phyloP scores from a whole-genome alignment of 2,888 invertebrate species.

The Dione vanillae region DNA sequence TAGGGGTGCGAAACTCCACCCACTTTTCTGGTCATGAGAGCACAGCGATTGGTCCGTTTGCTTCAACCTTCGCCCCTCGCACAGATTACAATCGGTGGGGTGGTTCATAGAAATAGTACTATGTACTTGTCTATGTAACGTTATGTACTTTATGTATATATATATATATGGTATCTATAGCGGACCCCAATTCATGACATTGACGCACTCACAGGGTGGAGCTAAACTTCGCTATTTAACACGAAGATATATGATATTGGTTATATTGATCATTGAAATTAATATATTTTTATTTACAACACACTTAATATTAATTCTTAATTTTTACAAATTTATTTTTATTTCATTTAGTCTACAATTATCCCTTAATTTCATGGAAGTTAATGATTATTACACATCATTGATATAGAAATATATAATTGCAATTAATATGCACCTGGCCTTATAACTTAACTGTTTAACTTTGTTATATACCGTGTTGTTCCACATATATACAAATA shows the following conservation, averaged over 20 bases:
- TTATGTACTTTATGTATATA: conserved; percentile 67
- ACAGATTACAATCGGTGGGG: conserved; percentile 84
- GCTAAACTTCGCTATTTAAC: background rate
- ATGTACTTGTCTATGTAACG: conserved; percentile 73
- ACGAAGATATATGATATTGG: background rate
- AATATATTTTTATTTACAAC: no score
- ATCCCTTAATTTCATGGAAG: no score
- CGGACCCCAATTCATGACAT: conserved; percentile 75
- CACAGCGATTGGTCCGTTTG: conserved; percentile 81
- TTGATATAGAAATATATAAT: no score
- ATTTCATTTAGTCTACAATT: no score
- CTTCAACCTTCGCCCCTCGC: conserved; percentile 78
- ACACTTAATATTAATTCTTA: no score
- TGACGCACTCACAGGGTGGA: conserved; percentile 56
- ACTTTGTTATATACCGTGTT: no score
- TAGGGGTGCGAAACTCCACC: conserved; percentile 85
- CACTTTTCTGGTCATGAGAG: conserved; percentile 83
- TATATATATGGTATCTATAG: conserved; percentile 63
- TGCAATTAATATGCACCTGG: no score
- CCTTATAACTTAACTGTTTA: no score
- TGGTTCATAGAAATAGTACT: conserved; percentile 83
- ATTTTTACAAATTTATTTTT: no score
- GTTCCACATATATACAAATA: no score
- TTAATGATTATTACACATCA: no score
- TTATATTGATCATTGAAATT: background rate